These are phyloP conservation scores for Amyelois transitella DNA, from an alignment of 1,140 invertebrate genomes.

Conservation along the genomic window DNA sequence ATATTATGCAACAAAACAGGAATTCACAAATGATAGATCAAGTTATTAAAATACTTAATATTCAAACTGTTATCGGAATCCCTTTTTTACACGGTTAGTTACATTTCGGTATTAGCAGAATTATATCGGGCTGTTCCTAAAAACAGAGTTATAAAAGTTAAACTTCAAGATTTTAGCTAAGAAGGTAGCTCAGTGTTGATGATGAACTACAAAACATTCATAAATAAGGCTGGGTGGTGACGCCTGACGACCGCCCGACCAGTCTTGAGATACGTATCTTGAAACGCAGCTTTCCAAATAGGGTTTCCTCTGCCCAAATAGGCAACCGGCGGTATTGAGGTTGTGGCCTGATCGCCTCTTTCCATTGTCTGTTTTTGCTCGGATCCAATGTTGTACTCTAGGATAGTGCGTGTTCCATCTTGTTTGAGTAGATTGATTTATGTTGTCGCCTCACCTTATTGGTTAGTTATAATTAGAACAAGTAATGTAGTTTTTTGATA, in stretches of 20 bases:
- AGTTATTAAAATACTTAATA: no score
- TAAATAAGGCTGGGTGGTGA: conserved; percentile 45
- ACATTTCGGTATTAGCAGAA: no score
- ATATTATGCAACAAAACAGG: no score
- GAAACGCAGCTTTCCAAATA: conserved; percentile 70
- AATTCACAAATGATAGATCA: background rate
- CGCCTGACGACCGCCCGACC: conserved; percentile 40
- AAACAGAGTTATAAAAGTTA: no score
- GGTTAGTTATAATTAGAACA: no score
- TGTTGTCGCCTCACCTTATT: background rate
- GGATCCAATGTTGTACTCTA: background rate
- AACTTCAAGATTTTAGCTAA: background rate
- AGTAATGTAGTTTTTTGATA: no score
- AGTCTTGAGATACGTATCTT: conserved; percentile 49
- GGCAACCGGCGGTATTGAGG: conserved; percentile 58
- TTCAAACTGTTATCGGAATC: no score
- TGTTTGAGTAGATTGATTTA: background rate
- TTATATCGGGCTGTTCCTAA: no score
- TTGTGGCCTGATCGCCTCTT: conserved; percentile 44
- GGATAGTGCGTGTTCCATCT: background rate
- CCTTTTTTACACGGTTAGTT: no score
- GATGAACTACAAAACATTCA: conserved; percentile 32
- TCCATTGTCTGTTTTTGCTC: conserved; percentile 65
- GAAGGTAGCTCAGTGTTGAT: conserved; percentile 1
- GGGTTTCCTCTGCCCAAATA: conserved; percentile 60